Evolutionary conservation across 2,797 vertebrate species (phyloP).

Genomic region (Eremophila alpestris): DNA sequence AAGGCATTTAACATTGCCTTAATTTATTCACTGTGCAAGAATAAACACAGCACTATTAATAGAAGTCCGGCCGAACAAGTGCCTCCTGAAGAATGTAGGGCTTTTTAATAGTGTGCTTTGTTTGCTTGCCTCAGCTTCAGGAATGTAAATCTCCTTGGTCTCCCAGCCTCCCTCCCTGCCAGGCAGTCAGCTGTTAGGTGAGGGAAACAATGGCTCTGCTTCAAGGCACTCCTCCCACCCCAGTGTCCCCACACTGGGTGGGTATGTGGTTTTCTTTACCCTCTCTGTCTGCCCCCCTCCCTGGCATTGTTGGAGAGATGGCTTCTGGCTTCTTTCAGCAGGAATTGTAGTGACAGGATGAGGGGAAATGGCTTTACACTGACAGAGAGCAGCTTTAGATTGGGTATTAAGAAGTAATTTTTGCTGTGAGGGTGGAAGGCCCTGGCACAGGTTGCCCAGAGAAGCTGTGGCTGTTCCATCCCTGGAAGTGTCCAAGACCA

Average conservation of each 20-base stretch:
- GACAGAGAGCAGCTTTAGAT: background rate
- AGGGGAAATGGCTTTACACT: background rate
- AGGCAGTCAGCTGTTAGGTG: constrained; percentile 37
- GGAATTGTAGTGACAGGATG: background rate
- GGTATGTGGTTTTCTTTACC: background rate
- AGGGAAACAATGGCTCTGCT: constrained; percentile 40
- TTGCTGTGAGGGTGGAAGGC: background rate
- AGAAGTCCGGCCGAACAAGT: constrained; percentile 33
- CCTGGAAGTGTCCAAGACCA: rapidly evolving
- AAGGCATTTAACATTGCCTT: constrained; percentile 11
- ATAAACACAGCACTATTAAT: constrained; percentile 53
- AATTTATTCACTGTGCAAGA: constrained; percentile 41
- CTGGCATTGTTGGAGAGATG: background rate
- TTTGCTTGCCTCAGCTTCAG: constrained; percentile 59
- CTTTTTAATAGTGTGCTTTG: constrained; percentile 60
- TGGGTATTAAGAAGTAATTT: background rate
- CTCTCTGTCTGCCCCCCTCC: background rate
- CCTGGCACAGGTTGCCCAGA: background rate
- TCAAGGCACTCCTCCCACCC: background rate
- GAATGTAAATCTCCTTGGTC: constrained; percentile 50
- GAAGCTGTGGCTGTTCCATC: background rate
- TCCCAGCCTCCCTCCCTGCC: background rate
- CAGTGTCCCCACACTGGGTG: background rate
- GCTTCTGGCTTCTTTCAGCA: background rate
- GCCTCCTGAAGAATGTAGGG: constrained; percentile 62